phyloP scores from a whole-genome alignment of 2,113 vertebrate genomes.

The Apus apus region DNA sequence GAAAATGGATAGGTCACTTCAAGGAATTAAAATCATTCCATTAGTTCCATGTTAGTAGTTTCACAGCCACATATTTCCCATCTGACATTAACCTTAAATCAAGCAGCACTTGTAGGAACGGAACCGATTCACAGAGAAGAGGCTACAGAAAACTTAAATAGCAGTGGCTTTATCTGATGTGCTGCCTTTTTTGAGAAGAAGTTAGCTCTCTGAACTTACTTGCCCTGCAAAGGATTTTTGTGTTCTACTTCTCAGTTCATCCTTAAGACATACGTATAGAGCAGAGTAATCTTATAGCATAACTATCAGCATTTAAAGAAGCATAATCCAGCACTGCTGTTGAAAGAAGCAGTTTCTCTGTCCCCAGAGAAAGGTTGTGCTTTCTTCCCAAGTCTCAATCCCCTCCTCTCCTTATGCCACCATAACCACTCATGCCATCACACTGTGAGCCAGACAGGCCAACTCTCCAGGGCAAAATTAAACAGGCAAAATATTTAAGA shows the following conservation, averaged over 20 bases:
- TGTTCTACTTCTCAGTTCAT: background rate
- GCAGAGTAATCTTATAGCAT: background rate
- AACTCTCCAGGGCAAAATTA: background rate
- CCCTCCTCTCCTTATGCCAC: background rate
- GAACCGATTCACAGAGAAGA: background rate
- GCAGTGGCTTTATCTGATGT: background rate
- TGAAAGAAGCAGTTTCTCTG: background rate
- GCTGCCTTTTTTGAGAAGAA: background rate
- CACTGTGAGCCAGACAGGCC: background rate
- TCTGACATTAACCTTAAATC: constrained; percentile 36
- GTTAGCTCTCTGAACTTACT: background rate
- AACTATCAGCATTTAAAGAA: background rate
- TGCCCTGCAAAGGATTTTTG: background rate
- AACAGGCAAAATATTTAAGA: background rate
- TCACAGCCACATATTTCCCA: background rate
- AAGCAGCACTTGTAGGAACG: background rate
- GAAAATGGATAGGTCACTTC: constrained; percentile 36
- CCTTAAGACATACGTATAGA: background rate
- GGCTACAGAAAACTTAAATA: background rate
- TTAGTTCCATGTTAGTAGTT: constrained; percentile 22
- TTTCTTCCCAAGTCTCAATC: accelerated
- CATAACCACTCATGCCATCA: background rate
- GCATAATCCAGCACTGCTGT: background rate
- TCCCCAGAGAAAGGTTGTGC: background rate
- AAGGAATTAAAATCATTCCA: constrained; percentile 38